Conservation (phyloP, 2,888 invertebrate species). For the Stenodema calcarata region DNA sequence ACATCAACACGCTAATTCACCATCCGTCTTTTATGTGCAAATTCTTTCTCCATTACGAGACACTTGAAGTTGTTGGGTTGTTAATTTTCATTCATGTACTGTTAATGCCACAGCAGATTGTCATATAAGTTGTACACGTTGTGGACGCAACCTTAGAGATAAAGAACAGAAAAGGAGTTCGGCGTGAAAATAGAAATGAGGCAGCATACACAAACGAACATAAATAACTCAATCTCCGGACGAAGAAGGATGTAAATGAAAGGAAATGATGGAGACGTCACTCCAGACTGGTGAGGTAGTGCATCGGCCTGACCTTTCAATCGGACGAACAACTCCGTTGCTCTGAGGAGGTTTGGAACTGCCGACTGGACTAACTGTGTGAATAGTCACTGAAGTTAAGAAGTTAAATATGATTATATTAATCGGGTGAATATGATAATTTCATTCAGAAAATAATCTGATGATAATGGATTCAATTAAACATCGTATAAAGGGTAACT, state of each 20-base stretch:
- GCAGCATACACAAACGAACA: neutral
- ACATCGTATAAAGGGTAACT: too few relatives aligned
- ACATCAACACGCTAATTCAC: too few relatives aligned
- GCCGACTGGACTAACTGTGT: neutral
- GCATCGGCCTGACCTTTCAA: neutral
- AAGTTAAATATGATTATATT: too few relatives aligned
- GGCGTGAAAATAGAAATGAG: neutral
- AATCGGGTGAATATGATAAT: too few relatives aligned
- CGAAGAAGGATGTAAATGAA: slow-evolving; percentile 19
- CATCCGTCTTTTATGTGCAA: too few relatives aligned
- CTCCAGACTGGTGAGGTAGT: neutral
- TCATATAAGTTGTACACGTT: neutral
- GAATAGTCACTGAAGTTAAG: too few relatives aligned
- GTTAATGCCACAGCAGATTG: too few relatives aligned
- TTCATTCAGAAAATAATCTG: too few relatives aligned
- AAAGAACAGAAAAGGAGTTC: neutral
- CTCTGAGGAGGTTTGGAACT: neutral
- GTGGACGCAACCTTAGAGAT: neutral
- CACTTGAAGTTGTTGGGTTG: too few relatives aligned
- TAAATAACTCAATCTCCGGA: slow-evolving; percentile 20
- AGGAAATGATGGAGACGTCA: slow-evolving; percentile 12
- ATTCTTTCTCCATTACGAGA: too few relatives aligned
- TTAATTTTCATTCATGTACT: too few relatives aligned
- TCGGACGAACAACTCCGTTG: slow-evolving; percentile 25
- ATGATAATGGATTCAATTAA: too few relatives aligned